Percentiles rank a stretch among this genome's conserved stretches.
Conservation (phyloP, 2,113 vertebrate genomes). For the Megaceryle maxima region DNA sequence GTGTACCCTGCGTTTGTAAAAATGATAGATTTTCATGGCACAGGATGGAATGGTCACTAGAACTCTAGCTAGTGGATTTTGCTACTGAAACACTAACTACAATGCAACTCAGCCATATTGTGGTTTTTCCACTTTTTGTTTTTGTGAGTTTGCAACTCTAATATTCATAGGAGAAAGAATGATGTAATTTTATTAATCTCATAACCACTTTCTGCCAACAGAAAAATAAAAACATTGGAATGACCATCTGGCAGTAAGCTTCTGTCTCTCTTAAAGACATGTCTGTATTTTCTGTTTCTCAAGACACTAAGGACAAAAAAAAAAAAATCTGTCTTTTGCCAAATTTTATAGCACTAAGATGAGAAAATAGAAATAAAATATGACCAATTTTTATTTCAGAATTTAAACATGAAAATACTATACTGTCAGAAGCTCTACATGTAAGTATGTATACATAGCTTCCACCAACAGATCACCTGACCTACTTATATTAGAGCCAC, state of each 20-base stretch:
- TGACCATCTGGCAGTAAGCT: constrained; percentile 19
- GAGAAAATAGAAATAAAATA: neutral
- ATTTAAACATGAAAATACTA: neutral
- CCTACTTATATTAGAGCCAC: neutral
- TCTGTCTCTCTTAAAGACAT: constrained; percentile 50
- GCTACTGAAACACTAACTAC: neutral
- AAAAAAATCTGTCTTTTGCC: neutral
- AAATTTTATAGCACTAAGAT: neutral
- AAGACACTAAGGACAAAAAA: neutral
- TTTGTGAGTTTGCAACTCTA: neutral
- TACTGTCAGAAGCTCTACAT: neutral
- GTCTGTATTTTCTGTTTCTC: constrained; percentile 15
- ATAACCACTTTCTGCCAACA: neutral
- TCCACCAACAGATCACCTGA: neutral
- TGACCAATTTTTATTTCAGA: neutral
- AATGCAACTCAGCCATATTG: neutral
- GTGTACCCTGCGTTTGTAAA: neutral
- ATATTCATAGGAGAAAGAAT: constrained; percentile 6
- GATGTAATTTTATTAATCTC: constrained; percentile 41
- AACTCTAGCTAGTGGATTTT: neutral
- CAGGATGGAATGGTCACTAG: neutral
- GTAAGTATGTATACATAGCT: neutral
- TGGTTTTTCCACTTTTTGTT: neutral
- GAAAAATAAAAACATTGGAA: constrained; percentile 48
- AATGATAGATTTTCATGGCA: neutral